Conservation (phyloP, 2,797 vertebrate genomes). For the Rhinoraja longicauda region DNA sequence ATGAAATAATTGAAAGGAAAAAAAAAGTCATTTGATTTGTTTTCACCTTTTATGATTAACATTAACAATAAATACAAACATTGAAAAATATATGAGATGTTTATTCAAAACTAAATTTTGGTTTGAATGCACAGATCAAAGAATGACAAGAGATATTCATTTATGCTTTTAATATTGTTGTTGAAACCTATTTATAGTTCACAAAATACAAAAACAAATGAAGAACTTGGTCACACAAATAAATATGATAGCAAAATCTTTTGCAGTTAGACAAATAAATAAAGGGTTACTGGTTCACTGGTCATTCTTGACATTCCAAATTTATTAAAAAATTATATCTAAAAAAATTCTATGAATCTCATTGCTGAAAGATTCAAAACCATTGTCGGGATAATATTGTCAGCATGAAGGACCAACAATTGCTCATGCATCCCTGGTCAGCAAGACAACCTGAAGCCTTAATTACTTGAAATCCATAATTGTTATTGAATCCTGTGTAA, state of each 20-base stretch:
- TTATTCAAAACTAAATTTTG: constrained; percentile 67
- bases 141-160: constrained; percentile 61
- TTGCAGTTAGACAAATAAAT: constrained; percentile 46
- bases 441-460: background rate
- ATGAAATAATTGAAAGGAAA: constrained; percentile 57
- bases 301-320: constrained; percentile 11
- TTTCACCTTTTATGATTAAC: constrained; percentile 67
- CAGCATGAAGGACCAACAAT: background rate
- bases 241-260: constrained; percentile 53
- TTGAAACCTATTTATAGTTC: constrained; percentile 49
- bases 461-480: background rate
- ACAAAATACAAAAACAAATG: constrained; percentile 59
- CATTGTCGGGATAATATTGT: background rate
- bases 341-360: background rate
- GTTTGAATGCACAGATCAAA: constrained; percentile 64
- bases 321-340: background rate
- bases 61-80: constrained; percentile 61
- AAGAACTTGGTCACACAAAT: constrained; percentile 59
- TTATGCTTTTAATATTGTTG: constrained; percentile 70
- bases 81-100: constrained; percentile 56
- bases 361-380: background rate
- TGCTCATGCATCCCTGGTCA: too few species aligned
- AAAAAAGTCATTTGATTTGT: constrained; percentile 62
- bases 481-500: background rate
- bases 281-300: constrained; percentile 44